These are phyloP conservation scores for Sinohyriopsis cumingii DNA, from an alignment of 2,888 invertebrate species.

Conservation along the genomic window DNA sequence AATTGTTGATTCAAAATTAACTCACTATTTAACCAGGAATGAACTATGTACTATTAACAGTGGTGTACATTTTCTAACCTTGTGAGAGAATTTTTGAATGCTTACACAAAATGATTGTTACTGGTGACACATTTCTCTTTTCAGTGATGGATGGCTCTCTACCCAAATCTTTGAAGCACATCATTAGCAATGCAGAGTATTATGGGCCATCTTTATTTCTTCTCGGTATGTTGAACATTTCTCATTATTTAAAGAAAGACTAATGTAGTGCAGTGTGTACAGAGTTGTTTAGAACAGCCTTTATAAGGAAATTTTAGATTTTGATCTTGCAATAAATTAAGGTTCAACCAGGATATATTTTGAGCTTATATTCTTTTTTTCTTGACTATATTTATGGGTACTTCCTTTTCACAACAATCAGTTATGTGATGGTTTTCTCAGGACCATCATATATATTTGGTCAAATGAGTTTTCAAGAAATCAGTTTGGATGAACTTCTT, in stretches of 20 bases:
- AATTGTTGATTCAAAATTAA: too few relatives aligned
- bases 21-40: too few relatives aligned
- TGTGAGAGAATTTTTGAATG: too few relatives aligned
- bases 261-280: background rate
- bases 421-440: too few relatives aligned
- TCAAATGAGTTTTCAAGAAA: too few relatives aligned
- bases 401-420: too few relatives aligned
- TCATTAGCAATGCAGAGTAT: slow-evolving; percentile 91
- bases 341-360: background rate
- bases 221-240: slow-evolving; percentile 76
- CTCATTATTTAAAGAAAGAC: background rate
- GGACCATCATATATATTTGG: too few relatives aligned
- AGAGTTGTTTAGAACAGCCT: background rate
- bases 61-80: too few relatives aligned
- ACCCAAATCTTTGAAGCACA: slow-evolving; percentile 83
- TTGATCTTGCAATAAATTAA: background rate
- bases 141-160: slow-evolving; percentile 87
- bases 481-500: too few relatives aligned
- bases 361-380: background rate
- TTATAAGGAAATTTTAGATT: background rate
- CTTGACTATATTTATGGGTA: too few relatives aligned
- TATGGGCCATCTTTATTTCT: slow-evolving; percentile 90
- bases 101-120: too few relatives aligned
- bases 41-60: too few relatives aligned
- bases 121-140: slow-evolving; percentile 3